Conservation (phyloP, 1,140 invertebrate species). For the Musca vetustissima region DNA sequence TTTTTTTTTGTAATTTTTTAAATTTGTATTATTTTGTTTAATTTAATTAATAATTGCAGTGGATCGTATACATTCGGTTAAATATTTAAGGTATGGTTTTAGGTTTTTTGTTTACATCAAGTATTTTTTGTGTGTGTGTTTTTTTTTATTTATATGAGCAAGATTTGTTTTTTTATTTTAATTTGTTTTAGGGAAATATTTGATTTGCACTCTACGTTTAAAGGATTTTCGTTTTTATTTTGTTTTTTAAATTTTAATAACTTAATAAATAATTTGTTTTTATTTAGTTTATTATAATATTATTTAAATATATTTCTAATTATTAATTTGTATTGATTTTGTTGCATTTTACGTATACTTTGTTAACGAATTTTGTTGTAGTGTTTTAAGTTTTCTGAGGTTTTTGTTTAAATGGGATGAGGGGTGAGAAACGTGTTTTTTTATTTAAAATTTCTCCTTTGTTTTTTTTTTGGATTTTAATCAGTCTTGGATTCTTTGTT, state of each 20-base stretch:
- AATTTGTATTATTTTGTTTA: conserved; percentile 35
- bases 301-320: conserved; percentile 32
- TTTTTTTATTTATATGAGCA: conserved; percentile 42
- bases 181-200: conserved; percentile 31
- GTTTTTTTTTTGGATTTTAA: conserved; percentile 30
- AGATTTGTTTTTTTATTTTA: conserved; percentile 47
- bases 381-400: conserved; percentile 7
- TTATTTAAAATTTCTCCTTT: background rate
- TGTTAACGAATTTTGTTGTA: conserved; percentile 30
- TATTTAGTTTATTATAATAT: background rate
- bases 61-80: conserved; percentile 53
- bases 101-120: conserved; percentile 18
- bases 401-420: background rate
- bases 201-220: conserved; percentile 29
- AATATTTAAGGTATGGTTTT: conserved; percentile 30
- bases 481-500: conserved; percentile 27
- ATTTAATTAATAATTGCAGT: conserved; percentile 52
- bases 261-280: conserved; percentile 19
- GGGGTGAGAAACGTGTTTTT: too few species aligned
- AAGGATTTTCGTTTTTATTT: conserved; percentile 27
- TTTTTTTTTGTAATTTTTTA: conserved; percentile 35
- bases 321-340: conserved; percentile 39
- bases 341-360: conserved; percentile 50
- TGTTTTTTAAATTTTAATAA: conserved; percentile 31
- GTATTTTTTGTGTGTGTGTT: conserved; percentile 25